These are phyloP conservation scores for Hyperopisus bebe DNA, from an alignment of 2,113 vertebrate genomes.

Conservation along the genomic window DNA sequence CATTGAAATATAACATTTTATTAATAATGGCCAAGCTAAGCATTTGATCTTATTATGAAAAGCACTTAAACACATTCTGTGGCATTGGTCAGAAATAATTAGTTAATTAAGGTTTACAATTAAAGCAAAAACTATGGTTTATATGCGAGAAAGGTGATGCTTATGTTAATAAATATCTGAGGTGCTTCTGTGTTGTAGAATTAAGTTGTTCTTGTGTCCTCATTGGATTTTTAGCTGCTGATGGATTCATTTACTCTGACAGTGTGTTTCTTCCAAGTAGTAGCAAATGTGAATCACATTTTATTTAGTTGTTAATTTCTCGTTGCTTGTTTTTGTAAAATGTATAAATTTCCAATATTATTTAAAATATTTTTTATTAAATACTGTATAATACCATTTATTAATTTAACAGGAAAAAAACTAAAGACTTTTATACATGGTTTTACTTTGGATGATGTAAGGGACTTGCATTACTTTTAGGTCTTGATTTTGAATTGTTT, in stretches of 20 bases:
- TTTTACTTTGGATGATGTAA: not conserved
- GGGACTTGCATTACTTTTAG: not conserved
- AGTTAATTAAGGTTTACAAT: not conserved
- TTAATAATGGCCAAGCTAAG: not conserved
- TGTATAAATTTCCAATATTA: not conserved
- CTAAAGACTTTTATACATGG: not conserved
- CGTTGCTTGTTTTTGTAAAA: not conserved
- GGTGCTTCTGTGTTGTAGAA: not conserved
- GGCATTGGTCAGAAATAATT: not conserved
- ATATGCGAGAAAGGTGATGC: not conserved
- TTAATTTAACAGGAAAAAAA: not conserved
- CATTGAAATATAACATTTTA: not conserved
- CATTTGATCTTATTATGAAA: not conserved
- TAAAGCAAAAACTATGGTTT: not conserved
- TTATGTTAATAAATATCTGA: not conserved
- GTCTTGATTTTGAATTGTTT: not conserved
- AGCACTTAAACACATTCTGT: not conserved
- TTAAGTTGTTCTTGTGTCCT: not conserved
- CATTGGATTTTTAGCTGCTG: not conserved
- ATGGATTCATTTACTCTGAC: not conserved
- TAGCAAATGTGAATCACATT: not conserved
- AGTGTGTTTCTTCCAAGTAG: not conserved
- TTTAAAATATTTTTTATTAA: not conserved
- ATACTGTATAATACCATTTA: not conserved
- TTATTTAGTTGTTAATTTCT: not conserved